A percentile compares a stretch with the other conserved stretches of the same genome.
Conservation (phyloP, 2,888 invertebrate genomes). For the Sceliomorpha sp. region DNA sequence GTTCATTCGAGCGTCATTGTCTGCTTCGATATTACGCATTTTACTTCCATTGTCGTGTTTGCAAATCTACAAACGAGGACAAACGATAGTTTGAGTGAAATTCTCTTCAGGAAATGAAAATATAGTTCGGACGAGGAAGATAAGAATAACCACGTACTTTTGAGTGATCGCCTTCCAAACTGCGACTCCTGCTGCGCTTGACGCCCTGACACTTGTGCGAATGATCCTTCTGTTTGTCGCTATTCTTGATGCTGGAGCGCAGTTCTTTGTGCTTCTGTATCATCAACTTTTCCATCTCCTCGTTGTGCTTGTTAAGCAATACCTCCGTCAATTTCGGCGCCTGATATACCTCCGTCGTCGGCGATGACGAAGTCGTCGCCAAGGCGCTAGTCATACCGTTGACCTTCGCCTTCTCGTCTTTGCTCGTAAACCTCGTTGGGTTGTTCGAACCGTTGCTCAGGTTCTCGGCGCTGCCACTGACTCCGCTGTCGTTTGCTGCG, state of each 20-base stretch:
- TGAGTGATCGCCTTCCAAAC: slow-evolving; percentile 83
- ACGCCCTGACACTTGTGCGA: slow-evolving; percentile 81
- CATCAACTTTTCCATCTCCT: slow-evolving; percentile 90
- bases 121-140: no score
- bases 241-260: slow-evolving; percentile 81
- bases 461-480: slow-evolving; percentile 83
- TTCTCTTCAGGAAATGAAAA: no score
- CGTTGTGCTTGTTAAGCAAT: slow-evolving; percentile 85
- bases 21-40: slow-evolving; percentile 7
- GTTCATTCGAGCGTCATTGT: slow-evolving; percentile 2
- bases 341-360: slow-evolving; percentile 80
- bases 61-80: slow-evolving; percentile 12
- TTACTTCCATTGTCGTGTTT: slow-evolving; percentile 14
- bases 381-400: no score
- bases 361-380: no score
- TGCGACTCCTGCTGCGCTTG: slow-evolving; percentile 84
- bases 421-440: slow-evolving; percentile 81
- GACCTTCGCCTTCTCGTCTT: slow-evolving; percentile 80
- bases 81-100: neutral
- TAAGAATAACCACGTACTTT: no score
- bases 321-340: slow-evolving; percentile 84
- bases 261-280: slow-evolving; percentile 86
- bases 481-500: slow-evolving; percentile 81
- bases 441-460: slow-evolving; percentile 83
- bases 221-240: slow-evolving; percentile 80